Evolutionary conservation across 2,888 invertebrate species (phyloP), one percentile per base, ranked within the genome.

Genomic region (Beris morrisii): DNA sequence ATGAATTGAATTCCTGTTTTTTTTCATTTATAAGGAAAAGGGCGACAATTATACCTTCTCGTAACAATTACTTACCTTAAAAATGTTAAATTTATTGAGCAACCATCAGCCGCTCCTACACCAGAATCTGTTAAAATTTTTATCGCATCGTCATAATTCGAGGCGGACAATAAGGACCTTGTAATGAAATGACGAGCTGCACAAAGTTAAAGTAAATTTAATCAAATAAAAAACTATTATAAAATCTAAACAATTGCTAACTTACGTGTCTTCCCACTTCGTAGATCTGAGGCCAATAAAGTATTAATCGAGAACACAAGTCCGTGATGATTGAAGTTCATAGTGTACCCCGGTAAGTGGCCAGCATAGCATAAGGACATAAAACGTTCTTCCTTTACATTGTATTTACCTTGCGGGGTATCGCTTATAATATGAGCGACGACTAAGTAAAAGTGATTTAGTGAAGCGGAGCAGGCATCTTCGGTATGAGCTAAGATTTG

Each of bases 321-420:
- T 0, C 94, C 94, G 74, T 93, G 88, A 67, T 88, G 86, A 75
- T 94, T 95, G 81, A 88, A 92, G 67, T 88, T 91, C 92, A 93
- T 94, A 4, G 93, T 93, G 77, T 93, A 94, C 0, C 95, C 94
- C 0, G 94, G 93, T 75, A 95, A 80, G 72, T 90, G 89, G 3
- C 95, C 95, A 0, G 94, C 92, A 78, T 95, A 95, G 77, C 93
- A 91, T 1, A 93, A 82, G 0, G 93, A 92, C 9, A 90, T 86
- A 75, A 93, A 94, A 69, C 87, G 86, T 78, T 95, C 94, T 72
- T 92, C 91, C 38, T 84, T 82, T 15, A 87, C 86, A 71, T 86
- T 85, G 75, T 84, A 85, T 70, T 85, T 85, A 53, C 85, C 88
- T 75, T 89, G 87, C 30, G 90, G 89, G 28, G 84, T 83, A 2